A percentile compares a stretch with the other conserved stretches of the same genome.
phyloP scores from a whole-genome alignment of 1,140 invertebrate species.

The Heliconius nattereri region DNA sequence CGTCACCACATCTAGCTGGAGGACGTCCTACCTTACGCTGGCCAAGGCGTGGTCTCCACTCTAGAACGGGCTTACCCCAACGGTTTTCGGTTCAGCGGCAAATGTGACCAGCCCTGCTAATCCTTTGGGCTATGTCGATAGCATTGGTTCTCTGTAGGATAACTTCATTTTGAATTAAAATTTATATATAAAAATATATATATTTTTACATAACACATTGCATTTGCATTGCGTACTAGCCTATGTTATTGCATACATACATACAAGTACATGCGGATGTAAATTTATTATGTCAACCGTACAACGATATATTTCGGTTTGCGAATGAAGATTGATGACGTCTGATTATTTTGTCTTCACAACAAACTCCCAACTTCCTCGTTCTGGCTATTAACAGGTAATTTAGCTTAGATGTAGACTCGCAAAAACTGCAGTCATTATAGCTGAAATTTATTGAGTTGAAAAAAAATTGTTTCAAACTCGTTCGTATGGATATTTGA shows the following conservation, averaged over 20 bases:
- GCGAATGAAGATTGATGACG: conserved; percentile 72
- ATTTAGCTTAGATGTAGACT: neutral
- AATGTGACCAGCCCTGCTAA: too few species aligned
- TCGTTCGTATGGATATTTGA: neutral
- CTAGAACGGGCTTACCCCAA: too few species aligned
- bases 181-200: too few species aligned
- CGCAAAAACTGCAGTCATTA: neutral
- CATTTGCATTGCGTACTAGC: neutral
- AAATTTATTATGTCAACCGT: conserved; percentile 33
- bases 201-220: neutral
- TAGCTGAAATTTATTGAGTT: neutral
- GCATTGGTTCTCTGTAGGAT: too few species aligned
- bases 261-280: neutral
- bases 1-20: too few species aligned
- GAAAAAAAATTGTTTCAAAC: neutral
- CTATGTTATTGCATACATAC: too few species aligned
- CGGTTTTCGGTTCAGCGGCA: too few species aligned
- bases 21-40: too few species aligned
- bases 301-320: conserved; percentile 54
- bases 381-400: conserved; percentile 41
- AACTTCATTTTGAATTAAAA: too few species aligned
- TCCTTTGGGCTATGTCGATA: too few species aligned
- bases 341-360: conserved; percentile 65
- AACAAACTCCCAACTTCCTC: conserved; percentile 60
- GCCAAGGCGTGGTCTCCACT: too few species aligned